These are phyloP conservation scores for Drosophila fungiperda DNA, from an alignment of 2,888 invertebrate genomes.

Conservation along the genomic window DNA sequence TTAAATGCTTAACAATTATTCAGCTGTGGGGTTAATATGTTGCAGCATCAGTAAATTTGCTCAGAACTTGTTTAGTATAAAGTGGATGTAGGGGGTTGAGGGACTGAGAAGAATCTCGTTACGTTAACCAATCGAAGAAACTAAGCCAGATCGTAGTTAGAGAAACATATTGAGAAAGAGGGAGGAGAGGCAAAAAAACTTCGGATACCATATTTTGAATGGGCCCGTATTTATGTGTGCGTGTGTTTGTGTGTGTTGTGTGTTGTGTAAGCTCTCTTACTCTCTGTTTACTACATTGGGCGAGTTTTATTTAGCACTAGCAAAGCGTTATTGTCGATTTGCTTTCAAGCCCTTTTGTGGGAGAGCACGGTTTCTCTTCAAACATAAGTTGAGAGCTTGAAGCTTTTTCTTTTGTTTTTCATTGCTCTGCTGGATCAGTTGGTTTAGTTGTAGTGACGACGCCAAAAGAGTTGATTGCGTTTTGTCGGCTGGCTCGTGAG, in stretches of 20 bases:
- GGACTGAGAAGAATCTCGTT: conserved; percentile 18
- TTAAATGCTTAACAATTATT: conserved; percentile 7
- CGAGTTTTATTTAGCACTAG: not conserved
- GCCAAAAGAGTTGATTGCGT: conserved; percentile 63
- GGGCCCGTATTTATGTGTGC: not conserved
- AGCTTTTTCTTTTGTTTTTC: conserved; percentile 36
- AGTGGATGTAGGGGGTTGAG: not conserved
- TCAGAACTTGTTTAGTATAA: conserved; percentile 18
- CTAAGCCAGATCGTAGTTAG: conserved; percentile 19
- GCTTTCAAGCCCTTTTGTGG: conserved; percentile 12
- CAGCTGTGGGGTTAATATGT: conserved; percentile 17
- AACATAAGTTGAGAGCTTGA: conserved; percentile 18
- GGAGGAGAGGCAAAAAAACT: conserved; percentile 4
- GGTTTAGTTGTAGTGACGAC: conserved; percentile 59
- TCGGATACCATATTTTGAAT: conserved; percentile 9
- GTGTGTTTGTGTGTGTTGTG: not conserved
- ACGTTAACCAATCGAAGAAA: conserved; percentile 39
- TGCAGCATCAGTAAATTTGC: conserved; percentile 5
- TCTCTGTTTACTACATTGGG: conserved; percentile 3
- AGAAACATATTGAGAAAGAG: conserved; percentile 2
- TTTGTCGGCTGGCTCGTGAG: conserved; percentile 32
- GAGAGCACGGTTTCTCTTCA: conserved; percentile 48
- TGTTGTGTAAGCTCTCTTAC: conserved; percentile 11
- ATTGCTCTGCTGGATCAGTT: conserved; percentile 1
- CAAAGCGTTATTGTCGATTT: not conserved